Conservation (phyloP, 2,888 invertebrate species). For the Euspilapteryx auroguttella region DNA sequence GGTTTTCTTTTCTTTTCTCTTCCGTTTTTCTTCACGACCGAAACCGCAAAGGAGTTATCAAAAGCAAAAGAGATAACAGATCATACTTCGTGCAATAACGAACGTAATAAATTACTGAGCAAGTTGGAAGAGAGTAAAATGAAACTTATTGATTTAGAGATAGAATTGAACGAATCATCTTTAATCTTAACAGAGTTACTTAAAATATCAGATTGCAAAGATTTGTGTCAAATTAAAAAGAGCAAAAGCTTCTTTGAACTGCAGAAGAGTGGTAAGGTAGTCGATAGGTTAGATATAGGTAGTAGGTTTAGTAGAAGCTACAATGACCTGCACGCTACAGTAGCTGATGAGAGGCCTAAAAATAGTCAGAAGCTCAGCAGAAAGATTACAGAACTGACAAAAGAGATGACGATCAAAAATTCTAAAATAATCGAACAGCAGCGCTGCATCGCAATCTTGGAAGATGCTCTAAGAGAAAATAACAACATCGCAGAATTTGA, state of each 20-base stretch:
- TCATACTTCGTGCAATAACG: no score
- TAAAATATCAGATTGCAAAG: constrained; percentile 43
- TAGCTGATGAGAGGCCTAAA: constrained; percentile 18
- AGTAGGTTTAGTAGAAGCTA: constrained; percentile 40
- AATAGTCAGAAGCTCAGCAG: constrained; percentile 31
- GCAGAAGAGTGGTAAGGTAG: constrained; percentile 63
- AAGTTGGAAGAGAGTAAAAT: constrained; percentile 42
- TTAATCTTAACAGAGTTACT: constrained; percentile 48
- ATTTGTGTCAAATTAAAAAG: constrained; percentile 31
- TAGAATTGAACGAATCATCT: constrained; percentile 54
- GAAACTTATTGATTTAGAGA: constrained; percentile 53
- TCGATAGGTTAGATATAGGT: constrained; percentile 56
- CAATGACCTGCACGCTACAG: constrained; percentile 33
- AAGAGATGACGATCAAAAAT: constrained; percentile 50
- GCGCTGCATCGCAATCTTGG: constrained; percentile 51
- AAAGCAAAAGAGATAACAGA: no score
- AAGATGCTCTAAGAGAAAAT: constrained; percentile 56
- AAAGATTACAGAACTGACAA: constrained; percentile 41
- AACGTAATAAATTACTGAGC: no score
- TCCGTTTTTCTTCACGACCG: no score
- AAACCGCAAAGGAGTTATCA: no score
- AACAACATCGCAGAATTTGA: constrained; percentile 62
- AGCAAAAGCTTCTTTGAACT: constrained; percentile 49
- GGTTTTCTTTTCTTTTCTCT: constrained; percentile 34
- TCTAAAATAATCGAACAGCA: constrained; percentile 59